Base-by-base conservation (phyloP, 2,888 invertebrate genomes). In the Allygus modestus region DNA sequence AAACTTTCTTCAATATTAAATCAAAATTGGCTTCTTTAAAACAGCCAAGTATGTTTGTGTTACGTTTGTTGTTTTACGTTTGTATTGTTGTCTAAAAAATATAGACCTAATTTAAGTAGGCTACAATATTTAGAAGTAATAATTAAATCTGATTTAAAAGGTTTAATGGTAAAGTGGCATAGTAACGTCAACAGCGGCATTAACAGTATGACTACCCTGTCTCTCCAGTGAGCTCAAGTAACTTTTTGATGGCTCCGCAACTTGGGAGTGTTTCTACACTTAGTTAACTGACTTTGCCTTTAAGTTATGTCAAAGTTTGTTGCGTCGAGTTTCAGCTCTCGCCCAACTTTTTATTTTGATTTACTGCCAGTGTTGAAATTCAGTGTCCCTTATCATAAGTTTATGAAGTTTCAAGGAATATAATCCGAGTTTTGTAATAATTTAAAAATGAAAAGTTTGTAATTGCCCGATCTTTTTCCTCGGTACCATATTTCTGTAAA, bases 181-280 rank as follows among this genome's bases (percentile, higher is more conserved):
- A 37, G 37, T 46, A 46, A 46, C 46, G 11, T 46, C 17, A 46
- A 15, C 54, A 54, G 54, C 11, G 54, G 28, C 65, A 65, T 11
- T 15, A 26, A 65, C 15, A 65, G 15, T 65, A 65, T 26, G 65
- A 26, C 65, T 65, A 31, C 65, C 65, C 65, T 28, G 65, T 65
- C 33, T 58, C 28, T 28, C 20, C 33, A n/a, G 23, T 28, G 31
- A 37, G 20, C 46, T 51, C 28, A 23, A 54, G 79, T 79, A 79
- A 79, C 79, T 79, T 79, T 77, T 79, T 79, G 79, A 79, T 79
- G 79, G 79, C 79, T 79, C 79, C 37, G 79, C 51, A 79, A 79
- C 79, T 79, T 58, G 7, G 5, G 58, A 79, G 58, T 79, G 79
- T 79, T 79, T 79, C 79, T 58, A 28, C 79, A 79, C 79, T 79